phyloP scores from a whole-genome alignment of 2,888 invertebrate genomes.

The Apoderus coryli region DNA sequence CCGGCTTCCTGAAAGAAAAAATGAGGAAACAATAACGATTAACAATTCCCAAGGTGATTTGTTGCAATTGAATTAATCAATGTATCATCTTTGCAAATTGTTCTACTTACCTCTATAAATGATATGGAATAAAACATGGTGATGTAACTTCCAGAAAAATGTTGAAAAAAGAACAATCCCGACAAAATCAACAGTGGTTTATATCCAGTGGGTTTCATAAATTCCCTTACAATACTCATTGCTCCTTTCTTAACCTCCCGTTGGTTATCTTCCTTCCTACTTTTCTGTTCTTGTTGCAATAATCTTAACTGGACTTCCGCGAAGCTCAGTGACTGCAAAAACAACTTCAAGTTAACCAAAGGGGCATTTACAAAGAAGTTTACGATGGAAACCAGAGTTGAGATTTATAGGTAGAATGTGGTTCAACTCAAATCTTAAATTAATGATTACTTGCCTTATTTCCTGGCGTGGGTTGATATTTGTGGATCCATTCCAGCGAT shows the following conservation, averaged over 20 bases:
- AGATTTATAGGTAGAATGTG: not conserved
- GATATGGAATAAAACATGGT: conserved; percentile 46
- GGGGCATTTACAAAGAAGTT: not conserved
- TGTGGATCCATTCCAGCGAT: conserved; percentile 35
- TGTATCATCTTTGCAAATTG: not conserved
- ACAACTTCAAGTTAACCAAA: not conserved
- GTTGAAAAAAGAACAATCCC: conserved; percentile 41
- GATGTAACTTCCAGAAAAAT: conserved; percentile 44
- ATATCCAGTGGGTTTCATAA: conserved; percentile 41
- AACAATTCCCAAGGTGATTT: no score
- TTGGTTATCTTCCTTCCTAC: conserved; percentile 27
- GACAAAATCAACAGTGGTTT: conserved; percentile 41
- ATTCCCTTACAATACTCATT: conserved; percentile 29
- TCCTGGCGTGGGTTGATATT: conserved; percentile 30
- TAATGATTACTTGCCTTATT: conserved; percentile 24
- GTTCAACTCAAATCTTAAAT: conserved; percentile 4
- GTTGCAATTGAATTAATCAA: no score
- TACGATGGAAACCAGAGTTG: not conserved
- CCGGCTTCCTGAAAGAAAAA: conserved; percentile 33
- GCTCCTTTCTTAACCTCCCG: conserved; percentile 22
- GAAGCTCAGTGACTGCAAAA: conserved; percentile 27
- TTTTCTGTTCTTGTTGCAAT: conserved; percentile 37
- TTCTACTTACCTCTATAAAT: conserved; percentile 36
- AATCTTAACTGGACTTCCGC: conserved; percentile 37
- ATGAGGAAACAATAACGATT: no score